A percentile compares a stretch with the other conserved stretches of the same genome.
These are phyloP conservation scores for Eonycteris spelaea DNA, from an alignment of 2,113 vertebrate species.

Conservation along the genomic window DNA sequence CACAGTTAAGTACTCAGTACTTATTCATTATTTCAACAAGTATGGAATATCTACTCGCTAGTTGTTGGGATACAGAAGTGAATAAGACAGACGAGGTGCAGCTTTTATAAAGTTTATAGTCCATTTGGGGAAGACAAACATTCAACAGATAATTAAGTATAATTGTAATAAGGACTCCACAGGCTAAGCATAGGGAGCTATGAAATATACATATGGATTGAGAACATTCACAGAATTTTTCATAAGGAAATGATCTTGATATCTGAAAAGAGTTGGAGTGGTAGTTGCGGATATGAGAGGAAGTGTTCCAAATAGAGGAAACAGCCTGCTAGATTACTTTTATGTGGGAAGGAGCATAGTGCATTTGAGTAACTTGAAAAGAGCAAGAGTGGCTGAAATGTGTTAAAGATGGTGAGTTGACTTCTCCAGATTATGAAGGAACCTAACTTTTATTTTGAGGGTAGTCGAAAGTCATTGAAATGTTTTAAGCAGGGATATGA, in stretches of 20 bases:
- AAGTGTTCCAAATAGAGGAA: background rate
- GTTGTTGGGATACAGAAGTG: background rate
- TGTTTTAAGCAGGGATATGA: conserved; percentile 2
- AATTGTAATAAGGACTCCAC: background rate
- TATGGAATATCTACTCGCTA: background rate
- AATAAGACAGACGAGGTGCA: background rate
- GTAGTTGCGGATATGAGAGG: background rate
- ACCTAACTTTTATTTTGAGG: background rate
- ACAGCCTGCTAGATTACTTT: background rate
- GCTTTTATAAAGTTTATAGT: background rate
- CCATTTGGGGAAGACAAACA: background rate
- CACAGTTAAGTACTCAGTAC: background rate
- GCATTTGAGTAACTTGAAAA: background rate
- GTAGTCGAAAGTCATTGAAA: background rate
- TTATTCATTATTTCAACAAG: background rate
- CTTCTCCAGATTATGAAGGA: background rate
- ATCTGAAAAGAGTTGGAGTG: background rate
- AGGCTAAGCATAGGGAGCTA: background rate
- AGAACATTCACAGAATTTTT: background rate
- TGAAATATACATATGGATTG: background rate
- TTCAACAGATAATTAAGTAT: background rate
- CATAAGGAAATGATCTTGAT: background rate
- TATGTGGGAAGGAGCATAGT: background rate
- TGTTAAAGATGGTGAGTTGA: background rate
- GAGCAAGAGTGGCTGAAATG: background rate